A percentile compares a stretch with the other conserved stretches of the same genome.
These are phyloP conservation scores for Mionectes macconnelli DNA, from an alignment of 2,113 vertebrate species.

Conservation along the genomic window DNA sequence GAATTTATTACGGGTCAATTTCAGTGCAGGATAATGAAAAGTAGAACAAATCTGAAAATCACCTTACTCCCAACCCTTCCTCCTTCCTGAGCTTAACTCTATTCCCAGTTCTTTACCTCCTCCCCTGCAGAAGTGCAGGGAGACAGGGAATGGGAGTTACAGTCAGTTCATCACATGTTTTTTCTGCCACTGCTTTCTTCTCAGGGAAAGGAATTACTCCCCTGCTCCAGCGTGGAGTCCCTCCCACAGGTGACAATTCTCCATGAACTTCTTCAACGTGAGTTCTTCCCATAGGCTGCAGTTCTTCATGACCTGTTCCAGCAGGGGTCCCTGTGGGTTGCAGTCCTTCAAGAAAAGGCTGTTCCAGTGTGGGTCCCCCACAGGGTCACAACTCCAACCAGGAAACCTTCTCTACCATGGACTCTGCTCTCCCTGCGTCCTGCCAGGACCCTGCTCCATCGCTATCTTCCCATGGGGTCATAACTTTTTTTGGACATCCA, in stretches of 20 bases:
- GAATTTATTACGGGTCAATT: background rate
- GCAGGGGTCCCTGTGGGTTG: rapidly evolving
- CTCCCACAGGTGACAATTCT: background rate
- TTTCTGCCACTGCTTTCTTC: background rate
- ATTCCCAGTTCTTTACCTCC: background rate
- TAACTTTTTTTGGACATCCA: background rate
- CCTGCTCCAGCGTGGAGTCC: background rate
- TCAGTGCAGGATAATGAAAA: background rate
- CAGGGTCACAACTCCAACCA: background rate
- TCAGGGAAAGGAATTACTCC: background rate
- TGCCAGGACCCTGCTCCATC: background rate
- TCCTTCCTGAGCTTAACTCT: background rate
- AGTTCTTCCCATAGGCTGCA: background rate
- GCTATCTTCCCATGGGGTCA: background rate
- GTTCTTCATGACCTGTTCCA: background rate
- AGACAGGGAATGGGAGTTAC: rapidly evolving
- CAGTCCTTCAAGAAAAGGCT: background rate
- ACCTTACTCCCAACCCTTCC: too few relatives aligned
- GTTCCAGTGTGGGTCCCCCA: background rate
- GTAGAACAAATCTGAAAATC: background rate
- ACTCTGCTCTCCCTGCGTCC: background rate
- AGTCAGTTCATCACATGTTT: background rate
- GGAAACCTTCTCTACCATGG: background rate
- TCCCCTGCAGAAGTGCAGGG: background rate
- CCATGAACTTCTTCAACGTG: background rate